These are phyloP conservation scores for Dicyrtomina minuta DNA, from an alignment of 2,888 invertebrate genomes.

Conservation along the genomic window DNA sequence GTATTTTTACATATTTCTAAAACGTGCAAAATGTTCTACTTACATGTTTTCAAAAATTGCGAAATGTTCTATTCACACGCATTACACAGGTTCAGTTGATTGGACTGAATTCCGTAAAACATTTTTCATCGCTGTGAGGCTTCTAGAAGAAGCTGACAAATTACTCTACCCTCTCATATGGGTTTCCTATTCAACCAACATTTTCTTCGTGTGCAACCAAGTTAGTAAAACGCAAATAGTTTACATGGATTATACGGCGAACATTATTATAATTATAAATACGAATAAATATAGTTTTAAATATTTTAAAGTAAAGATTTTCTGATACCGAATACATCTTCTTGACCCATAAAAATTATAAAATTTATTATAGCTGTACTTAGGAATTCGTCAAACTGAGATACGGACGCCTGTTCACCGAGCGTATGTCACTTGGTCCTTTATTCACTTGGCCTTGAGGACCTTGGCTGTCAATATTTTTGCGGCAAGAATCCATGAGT, in stretches of 20 bases:
- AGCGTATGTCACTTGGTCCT: constrained; percentile 47
- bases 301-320: too few relatives aligned
- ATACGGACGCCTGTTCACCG: constrained; percentile 1
- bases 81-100: constrained; percentile 6
- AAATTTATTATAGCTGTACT: constrained; percentile 41
- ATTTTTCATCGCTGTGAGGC: constrained; percentile 38
- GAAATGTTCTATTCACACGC: too few relatives aligned
- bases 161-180: constrained; percentile 47
- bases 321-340: background rate
- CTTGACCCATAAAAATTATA: background rate
- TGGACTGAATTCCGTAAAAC: constrained; percentile 42
- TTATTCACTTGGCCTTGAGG: constrained; percentile 43
- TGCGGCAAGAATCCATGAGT: constrained; percentile 44
- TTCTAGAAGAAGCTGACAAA: constrained; percentile 43
- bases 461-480: constrained; percentile 47
- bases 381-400: constrained; percentile 37
- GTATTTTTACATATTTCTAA: too few relatives aligned
- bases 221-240: too few relatives aligned
- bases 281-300: background rate
- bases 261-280: background rate
- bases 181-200: constrained; percentile 48
- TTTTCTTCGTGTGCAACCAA: constrained; percentile 52
- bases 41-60: too few relatives aligned
- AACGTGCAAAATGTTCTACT: too few relatives aligned
- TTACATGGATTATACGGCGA: too few relatives aligned